phyloP scores from a whole-genome alignment of 1,140 invertebrate species.

The Chymomyza costata region DNA sequence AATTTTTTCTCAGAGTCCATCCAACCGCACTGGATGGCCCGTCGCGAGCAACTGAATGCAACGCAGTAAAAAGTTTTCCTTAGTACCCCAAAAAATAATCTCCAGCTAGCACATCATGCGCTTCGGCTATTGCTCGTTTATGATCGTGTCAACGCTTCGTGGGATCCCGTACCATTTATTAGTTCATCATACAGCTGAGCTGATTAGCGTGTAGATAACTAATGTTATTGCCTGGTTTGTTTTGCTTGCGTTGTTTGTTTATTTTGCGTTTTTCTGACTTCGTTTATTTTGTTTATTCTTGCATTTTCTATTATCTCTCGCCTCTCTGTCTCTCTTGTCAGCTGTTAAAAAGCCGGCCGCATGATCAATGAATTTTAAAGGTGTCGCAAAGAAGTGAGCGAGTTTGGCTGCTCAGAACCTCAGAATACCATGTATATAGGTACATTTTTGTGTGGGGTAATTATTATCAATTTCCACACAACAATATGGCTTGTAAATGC shows the following conservation, averaged over 20 bases:
- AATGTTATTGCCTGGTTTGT: slow-evolving; percentile 29
- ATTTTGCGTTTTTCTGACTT: slow-evolving; percentile 10
- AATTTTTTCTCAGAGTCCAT: slow-evolving; percentile 50
- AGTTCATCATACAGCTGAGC: slow-evolving; percentile 39
- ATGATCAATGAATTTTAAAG: no score
- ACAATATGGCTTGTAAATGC: no score
- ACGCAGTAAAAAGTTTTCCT: slow-evolving; percentile 48
- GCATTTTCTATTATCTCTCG: slow-evolving; percentile 13
- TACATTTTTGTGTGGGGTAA: no score
- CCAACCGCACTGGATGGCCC: slow-evolving; percentile 74
- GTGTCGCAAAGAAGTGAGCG: no score
- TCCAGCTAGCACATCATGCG: slow-evolving; percentile 6
- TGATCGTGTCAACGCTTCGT: slow-evolving; percentile 25
- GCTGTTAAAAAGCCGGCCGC: slow-evolving; percentile 27
- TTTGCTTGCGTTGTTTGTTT: slow-evolving; percentile 43
- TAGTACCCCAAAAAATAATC: slow-evolving; percentile 32
- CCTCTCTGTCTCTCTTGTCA: slow-evolving; percentile 15
- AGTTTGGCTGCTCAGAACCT: no score
- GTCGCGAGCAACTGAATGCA: slow-evolving; percentile 66
- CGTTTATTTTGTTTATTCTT: not conserved
- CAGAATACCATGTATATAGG: no score
- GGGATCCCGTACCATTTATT: slow-evolving; percentile 35
- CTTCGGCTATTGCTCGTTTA: slow-evolving; percentile 7
- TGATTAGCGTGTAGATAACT: slow-evolving; percentile 32
- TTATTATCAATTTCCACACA: no score